Evolutionary conservation across 2,797 vertebrate genomes (phyloP).

Genomic region (Danio choprae): DNA sequence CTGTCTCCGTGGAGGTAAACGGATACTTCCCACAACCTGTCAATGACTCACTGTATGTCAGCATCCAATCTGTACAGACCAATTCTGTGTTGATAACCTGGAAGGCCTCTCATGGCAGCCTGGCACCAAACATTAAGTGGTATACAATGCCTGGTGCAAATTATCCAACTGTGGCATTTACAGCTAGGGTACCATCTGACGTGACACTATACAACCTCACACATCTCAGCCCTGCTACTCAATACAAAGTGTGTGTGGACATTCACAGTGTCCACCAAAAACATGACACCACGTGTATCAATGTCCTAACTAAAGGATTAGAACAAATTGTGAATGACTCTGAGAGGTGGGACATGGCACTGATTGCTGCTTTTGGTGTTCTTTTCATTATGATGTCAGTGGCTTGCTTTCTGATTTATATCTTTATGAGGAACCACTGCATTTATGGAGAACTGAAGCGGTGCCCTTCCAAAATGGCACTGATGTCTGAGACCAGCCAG

Average conservation of each 20-base stretch:
- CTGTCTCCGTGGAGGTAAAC: slow-evolving; percentile 91
- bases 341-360: slow-evolving; percentile 77
- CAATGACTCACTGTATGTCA: slow-evolving; percentile 85
- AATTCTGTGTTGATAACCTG: slow-evolving; percentile 92
- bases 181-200: slow-evolving; percentile 89
- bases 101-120: slow-evolving; percentile 87
- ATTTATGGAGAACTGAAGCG: slow-evolving; percentile 79
- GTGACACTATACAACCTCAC: slow-evolving; percentile 93
- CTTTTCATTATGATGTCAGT: slow-evolving; percentile 85
- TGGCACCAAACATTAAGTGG: slow-evolving; percentile 93
- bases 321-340: slow-evolving; percentile 72
- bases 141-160: slow-evolving; percentile 81
- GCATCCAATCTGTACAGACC: slow-evolving; percentile 84
- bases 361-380: slow-evolving; percentile 83
- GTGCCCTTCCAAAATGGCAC: slow-evolving; percentile 81
- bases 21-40: slow-evolving; percentile 85
- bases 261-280: slow-evolving; percentile 86
- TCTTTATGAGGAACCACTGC: slow-evolving; percentile 83
- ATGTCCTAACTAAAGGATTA: slow-evolving; percentile 90
- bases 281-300: slow-evolving; percentile 89
- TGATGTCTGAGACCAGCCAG: slow-evolving; percentile 78
- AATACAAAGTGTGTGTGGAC: slow-evolving; percentile 94
- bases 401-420: slow-evolving; percentile 84
- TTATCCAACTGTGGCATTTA: slow-evolving; percentile 82
- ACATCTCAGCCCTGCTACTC: slow-evolving; percentile 89